Evolutionary conservation across 2,888 invertebrate genomes (phyloP), one percentile per base, ranked within the genome.

Genomic region (Seira ritae): DNA sequence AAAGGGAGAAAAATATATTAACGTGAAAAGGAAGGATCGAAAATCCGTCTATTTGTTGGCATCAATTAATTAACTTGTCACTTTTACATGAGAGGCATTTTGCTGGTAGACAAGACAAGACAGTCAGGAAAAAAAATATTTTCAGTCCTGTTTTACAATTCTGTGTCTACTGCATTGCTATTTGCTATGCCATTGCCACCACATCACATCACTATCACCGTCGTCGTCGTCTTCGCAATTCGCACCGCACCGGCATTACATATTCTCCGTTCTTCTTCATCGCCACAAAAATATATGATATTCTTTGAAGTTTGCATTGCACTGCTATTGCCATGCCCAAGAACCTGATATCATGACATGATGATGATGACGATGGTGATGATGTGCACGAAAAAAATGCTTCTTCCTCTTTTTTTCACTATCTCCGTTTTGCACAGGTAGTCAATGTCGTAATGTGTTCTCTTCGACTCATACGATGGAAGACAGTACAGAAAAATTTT

Each of bases 11-110:
- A 62, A 19, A n/a, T n/a, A n/a, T n/a, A n/a, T n/a, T n/a, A n/a
- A 62, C 62, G 62, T 62, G 20, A 55, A 55, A 62, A 20, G 62
- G 20, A 62, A 22, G 62, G 62, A 62, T 62, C 22, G 62, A 62
- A n/a, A 60, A 80, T 69, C 24, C 42, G 74, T 75, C 17, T 69
- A 70, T 74, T 75, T 80, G 80, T 80, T 80, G 74, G 80, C 66
- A 75, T 80, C 80, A 80, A 80, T 80, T 80, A 80, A 80, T 80
- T 80, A 80, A 70, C 80, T 42, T 80, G 80, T 80, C 80, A 80
- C 74, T 70, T 75, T 60, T 66, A 72, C 80, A 75, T 80, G 75
- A 80, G 42, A 75, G 22, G 75, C 65, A 62, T 75, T 73, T 67
- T 31, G 2, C 31, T 8, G 2, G 8, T 8, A 4, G 31, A 2